Percentiles rank a stretch among this genome's conserved stretches.
Conservation (phyloP, 2,888 invertebrate genomes). For the Caenorhabditis afra region DNA sequence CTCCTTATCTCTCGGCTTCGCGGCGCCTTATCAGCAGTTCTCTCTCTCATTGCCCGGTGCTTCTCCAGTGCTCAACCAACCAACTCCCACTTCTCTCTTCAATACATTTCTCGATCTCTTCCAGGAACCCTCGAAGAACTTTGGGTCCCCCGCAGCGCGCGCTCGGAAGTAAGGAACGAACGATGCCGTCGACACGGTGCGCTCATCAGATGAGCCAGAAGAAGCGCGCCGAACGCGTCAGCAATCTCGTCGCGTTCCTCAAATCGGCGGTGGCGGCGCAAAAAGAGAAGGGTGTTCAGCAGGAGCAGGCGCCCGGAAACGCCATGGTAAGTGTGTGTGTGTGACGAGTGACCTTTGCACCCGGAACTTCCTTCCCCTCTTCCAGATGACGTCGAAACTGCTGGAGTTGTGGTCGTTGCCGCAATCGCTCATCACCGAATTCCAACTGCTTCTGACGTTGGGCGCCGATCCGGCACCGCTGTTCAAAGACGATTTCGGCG, state of each 20-base stretch:
- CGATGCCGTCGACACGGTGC: conserved; percentile 75
- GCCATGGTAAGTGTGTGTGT: conserved; percentile 26
- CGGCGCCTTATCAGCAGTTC: no score
- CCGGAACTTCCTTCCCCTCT: conserved; percentile 6
- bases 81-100: no score
- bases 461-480: conserved; percentile 71
- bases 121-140: background rate
- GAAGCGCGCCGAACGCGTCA: conserved; percentile 73
- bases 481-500: conserved; percentile 72
- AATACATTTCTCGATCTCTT: no score
- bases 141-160: conserved; percentile 53
- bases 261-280: conserved; percentile 67
- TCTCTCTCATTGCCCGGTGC: no score
- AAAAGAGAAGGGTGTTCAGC: conserved; percentile 30
- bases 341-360: background rate
- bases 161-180: no score
- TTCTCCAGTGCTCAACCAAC: conserved; percentile 4
- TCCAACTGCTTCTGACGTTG: conserved; percentile 72
- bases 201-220: conserved; percentile 73
- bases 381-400: conserved; percentile 72
- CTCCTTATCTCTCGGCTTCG: background rate
- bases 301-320: conserved; percentile 43
- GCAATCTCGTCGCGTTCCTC: conserved; percentile 70
- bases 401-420: conserved; percentile 73
- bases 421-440: conserved; percentile 74